Percentiles rank a stretch among this genome's conserved stretches.
These are phyloP conservation scores for Uria aalge DNA, from an alignment of 2,113 vertebrate genomes.

Conservation along the genomic window DNA sequence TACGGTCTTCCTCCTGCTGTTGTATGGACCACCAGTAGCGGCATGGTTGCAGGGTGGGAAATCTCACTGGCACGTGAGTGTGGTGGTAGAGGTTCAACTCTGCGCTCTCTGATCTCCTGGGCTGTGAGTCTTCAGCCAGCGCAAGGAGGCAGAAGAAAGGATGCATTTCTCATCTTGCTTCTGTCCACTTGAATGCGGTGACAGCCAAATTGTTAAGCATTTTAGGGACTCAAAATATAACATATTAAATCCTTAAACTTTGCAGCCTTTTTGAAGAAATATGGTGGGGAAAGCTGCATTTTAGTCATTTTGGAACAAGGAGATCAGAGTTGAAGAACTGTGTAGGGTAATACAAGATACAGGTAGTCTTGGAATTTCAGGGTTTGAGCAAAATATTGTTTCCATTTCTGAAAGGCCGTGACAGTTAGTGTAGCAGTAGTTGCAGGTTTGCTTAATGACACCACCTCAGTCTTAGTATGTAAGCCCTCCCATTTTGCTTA, in stretches of 20 bases:
- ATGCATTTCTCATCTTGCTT: not conserved
- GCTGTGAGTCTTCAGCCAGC: not conserved
- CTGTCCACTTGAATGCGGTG: fast-evolving
- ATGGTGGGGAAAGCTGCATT: not conserved
- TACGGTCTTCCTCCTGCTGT: not conserved
- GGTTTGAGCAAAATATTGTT: not conserved
- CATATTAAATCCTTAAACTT: not conserved
- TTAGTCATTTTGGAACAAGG: not conserved
- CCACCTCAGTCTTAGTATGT: not conserved
- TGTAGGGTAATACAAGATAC: not conserved
- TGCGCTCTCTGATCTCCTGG: not conserved
- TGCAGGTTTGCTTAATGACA: not conserved
- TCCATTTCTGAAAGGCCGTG: not conserved
- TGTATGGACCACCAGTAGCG: not conserved
- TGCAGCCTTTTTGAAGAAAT: not conserved
- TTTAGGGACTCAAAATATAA: not conserved
- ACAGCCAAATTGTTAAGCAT: not conserved
- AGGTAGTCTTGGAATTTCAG: not conserved
- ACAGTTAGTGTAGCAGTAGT: not conserved
- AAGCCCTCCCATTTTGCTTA: not conserved
- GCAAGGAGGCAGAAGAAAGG: not conserved
- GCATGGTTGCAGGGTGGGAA: not conserved
- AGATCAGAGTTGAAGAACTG: not conserved
- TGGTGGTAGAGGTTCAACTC: not conserved
- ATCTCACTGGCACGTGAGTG: fast-evolving